Conservation (phyloP, 2,113 vertebrate genomes). For the Nothoprocta pentlandii region DNA sequence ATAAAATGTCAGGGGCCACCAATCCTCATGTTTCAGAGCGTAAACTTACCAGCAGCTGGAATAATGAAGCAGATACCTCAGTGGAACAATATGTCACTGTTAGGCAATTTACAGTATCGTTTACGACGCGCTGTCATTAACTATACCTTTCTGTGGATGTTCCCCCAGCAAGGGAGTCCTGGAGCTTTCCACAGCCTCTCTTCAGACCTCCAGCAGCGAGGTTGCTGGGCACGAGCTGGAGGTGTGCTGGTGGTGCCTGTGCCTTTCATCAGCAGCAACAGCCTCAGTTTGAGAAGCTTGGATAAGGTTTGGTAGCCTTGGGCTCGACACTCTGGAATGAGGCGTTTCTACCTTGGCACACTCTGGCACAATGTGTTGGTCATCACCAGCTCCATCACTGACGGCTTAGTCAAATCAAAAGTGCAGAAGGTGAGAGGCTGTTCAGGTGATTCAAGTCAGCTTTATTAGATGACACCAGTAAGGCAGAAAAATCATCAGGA, state of each 20-base stretch:
- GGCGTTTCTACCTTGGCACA: neutral
- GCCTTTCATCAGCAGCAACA: neutral
- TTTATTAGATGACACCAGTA: neutral
- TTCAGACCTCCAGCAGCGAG: neutral
- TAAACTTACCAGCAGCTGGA: neutral
- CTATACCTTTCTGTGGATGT: neutral
- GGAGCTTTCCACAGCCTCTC: accelerated
- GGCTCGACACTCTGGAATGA: neutral
- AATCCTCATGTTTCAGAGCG: neutral
- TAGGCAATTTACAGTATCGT: neutral
- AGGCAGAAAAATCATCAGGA: neutral
- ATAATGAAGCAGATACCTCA: neutral
- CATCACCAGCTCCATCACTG: neutral
- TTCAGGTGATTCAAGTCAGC: neutral
- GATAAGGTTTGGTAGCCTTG: neutral
- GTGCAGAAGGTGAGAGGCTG: neutral
- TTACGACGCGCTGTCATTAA: neutral
- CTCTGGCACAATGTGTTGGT: neutral
- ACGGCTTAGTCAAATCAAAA: neutral
- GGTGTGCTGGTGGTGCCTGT: neutral
- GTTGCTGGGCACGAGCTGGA: neutral
- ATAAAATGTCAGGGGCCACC: neutral
- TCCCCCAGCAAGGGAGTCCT: neutral
- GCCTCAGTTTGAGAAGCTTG: neutral
- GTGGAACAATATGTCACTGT: neutral